Evolutionary conservation across 2,888 invertebrate species (phyloP), one percentile per base, ranked within the genome.

Genomic region (Pyrocoelia pectoralis): DNA sequence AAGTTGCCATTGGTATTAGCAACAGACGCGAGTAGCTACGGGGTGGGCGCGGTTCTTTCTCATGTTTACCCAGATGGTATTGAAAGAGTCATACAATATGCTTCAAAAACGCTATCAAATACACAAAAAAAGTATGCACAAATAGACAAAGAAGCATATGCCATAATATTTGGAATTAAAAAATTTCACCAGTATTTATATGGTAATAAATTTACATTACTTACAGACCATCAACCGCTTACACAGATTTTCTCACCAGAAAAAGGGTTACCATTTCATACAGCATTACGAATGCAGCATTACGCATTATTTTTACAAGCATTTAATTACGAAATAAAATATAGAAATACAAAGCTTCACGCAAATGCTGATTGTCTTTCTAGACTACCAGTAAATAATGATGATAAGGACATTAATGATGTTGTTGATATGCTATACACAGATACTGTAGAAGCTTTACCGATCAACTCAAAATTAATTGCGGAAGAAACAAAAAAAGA

Each of bases 11-110:
- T n/a, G n/a, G n/a, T n/a, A n/a, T n/a, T n/a, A n/a, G n/a, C n/a
- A 71, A 40, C 70, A 71, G 0, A n/a, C 77, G 3, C 10, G 72
- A 24, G 46, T 77, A 17, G 72, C 73, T 1, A 68, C 66, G n/a
- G n/a, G 0, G 70, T 75, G 6, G 74, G 6, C 60, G 61, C 55
- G n/a, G 46, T 61, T 19, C 17, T 41, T 13, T 41, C 41, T 13
- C 41, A 41, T 41, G 14, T 14, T 12, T 41, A 41, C 14, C 18
- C 41, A 4, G 41, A 54, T 14, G 43, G 24, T 19, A 19, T 19
- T 1, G 68, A 68, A 41, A 58, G 57, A 50, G 66, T 70, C 1
- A 68, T 70, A 29, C 46, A 55, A 50, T 70, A 66, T 56, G 57
- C 61, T 9, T 70, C 69, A 0, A 33, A 66, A 28, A 54, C 66